Conservation (phyloP, 2,113 vertebrate species). For the Melanocharis versteri region DNA sequence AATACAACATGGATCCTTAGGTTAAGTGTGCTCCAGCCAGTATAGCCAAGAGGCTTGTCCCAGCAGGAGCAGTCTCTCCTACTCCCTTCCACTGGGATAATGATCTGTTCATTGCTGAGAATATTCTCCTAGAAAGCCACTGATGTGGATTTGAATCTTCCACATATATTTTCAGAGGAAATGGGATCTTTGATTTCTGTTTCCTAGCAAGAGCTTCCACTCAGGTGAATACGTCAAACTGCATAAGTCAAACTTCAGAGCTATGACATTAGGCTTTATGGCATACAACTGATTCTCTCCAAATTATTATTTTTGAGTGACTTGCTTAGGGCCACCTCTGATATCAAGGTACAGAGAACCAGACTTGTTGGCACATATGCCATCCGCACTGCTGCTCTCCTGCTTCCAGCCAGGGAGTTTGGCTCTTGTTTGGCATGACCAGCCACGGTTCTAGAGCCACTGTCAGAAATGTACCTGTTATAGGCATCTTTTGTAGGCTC, state of each 20-base stretch:
- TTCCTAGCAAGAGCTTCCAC: not conserved
- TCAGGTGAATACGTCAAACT: not conserved
- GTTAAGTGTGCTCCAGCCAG: not conserved
- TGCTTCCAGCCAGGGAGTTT: not conserved
- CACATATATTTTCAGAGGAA: not conserved
- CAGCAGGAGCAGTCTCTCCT: not conserved
- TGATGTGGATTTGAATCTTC: not conserved
- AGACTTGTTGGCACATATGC: not conserved
- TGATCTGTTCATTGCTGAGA: not conserved
- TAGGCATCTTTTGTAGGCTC: not conserved
- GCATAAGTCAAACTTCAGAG: not conserved
- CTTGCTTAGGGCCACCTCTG: not conserved
- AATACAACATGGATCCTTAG: not conserved
- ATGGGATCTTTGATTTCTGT: not conserved
- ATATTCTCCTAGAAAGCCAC: not conserved
- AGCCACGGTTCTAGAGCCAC: not conserved
- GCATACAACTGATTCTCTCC: not conserved
- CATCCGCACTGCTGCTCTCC: not conserved
- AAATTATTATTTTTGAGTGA: not conserved
- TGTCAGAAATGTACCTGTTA: not conserved
- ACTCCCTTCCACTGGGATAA: not conserved
- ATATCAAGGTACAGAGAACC: not conserved
- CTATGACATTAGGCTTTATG: not conserved
- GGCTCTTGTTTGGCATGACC: fast-evolving
- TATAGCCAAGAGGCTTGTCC: not conserved